Base-by-base conservation (phyloP, 2,888 invertebrate species). In the Volucella inflata region DNA sequence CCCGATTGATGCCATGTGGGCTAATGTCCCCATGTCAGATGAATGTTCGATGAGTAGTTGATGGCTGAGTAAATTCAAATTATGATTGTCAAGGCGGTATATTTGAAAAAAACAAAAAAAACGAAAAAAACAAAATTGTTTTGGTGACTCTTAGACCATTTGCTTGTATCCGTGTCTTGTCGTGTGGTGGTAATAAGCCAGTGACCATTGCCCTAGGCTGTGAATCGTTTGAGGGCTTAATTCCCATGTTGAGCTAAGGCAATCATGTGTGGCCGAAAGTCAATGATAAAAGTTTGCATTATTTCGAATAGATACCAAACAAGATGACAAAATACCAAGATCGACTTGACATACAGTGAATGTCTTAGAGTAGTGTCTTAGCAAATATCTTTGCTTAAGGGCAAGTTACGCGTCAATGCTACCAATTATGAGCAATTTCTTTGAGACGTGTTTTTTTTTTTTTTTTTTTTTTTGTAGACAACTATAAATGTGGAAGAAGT, bases 81-180 rank as follows among this genome's bases (percentile, higher is more conserved):
- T 14, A 38, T 50, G 70, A 72, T 67, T 79, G 67, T 53, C 53
- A 80, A 62, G 80, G 59, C 50, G 62, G 75, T 62, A 62, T 68
- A 80, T 75, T 72, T 77, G 36, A n/a, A 6, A 30, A 30, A 30
- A 30, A 21, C 21, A 30, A 30, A 21, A 21, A 21, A 2, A 60
- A n/a, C n/a, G n/a, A n/a, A n/a, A n/a, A n/a, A n/a, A n/a, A n/a
- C n/a, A n/a, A 53, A 46, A 53, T 21, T 62, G 14, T 62, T n/a
- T 48, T 21, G 2, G 10, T 46, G 62, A 50, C 14, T 10, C 12
- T 60, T 70, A 48, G 40, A 40, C 40, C 16, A 57, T 78, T 48
- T 40, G 68, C 59, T 67, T 59, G 44, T 50, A 57, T 42, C 67
- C 46, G 48, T 65, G 65, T 44, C 11, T 38, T 12, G 55, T 40